Conservation (phyloP, 2,113 vertebrate genomes). For the Rhabdornis inornatus region DNA sequence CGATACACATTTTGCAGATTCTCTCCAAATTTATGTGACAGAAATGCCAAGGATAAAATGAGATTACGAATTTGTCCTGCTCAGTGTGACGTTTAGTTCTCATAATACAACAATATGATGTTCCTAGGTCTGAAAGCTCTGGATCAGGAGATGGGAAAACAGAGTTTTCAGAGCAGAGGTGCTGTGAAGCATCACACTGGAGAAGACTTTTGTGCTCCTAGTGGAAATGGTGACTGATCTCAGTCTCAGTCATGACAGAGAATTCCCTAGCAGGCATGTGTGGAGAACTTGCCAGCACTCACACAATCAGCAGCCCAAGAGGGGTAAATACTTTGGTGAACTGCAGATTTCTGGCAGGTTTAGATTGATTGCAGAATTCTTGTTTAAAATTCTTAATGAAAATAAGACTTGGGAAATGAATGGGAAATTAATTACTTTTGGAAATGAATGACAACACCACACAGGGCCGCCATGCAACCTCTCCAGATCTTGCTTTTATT, state of each 20-base stretch:
- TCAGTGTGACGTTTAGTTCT: not conserved
- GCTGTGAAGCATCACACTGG: not conserved
- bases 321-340: not conserved
- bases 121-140: not conserved
- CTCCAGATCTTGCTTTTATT: conserved; percentile 28
- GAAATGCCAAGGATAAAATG: not conserved
- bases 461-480: not conserved
- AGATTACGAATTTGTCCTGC: not conserved
- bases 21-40: not conserved
- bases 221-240: not conserved
- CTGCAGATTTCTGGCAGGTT: not conserved
- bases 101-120: not conserved
- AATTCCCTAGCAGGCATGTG: not conserved
- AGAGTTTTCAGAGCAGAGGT: not conserved
- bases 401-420: not conserved
- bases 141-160: not conserved
- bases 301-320: not conserved
- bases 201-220: not conserved
- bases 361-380: not conserved
- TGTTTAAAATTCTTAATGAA: not conserved
- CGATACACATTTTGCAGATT: not conserved
- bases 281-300: not conserved
- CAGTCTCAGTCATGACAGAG: not conserved
- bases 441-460: not conserved
- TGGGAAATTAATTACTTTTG: not conserved